A percentile compares a stretch with the other conserved stretches of the same genome.
phyloP scores from a whole-genome alignment of 2,888 invertebrate genomes.

The Drosophila suboccidentalis region DNA sequence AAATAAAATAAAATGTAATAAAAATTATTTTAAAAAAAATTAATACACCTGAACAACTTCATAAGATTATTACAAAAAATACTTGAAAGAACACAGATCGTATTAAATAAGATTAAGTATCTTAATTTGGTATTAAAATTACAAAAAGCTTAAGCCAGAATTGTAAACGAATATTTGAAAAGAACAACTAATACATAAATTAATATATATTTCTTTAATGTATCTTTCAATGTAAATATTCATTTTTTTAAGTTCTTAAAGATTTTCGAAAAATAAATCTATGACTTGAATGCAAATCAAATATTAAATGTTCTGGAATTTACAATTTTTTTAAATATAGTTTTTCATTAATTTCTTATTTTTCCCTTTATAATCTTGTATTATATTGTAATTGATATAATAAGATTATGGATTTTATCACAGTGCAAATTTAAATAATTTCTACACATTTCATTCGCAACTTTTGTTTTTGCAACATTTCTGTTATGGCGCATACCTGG shows the following conservation, averaged over 20 bases:
- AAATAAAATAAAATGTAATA: constrained; percentile 14
- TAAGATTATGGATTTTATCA: neutral
- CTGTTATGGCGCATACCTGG: constrained; percentile 32
- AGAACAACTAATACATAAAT: neutral
- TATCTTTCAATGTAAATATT: no score
- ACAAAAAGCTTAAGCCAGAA: neutral
- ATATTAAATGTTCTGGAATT: no score
- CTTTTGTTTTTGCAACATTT: constrained; percentile 26
- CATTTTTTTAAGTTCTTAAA: no score
- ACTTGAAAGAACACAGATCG: neutral
- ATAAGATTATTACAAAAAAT: constrained; percentile 1
- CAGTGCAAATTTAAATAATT: no score
- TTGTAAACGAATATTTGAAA: neutral
- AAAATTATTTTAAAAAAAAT: neutral
- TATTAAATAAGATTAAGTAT: neutral
- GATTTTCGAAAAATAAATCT: no score
- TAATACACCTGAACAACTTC: constrained; percentile 3
- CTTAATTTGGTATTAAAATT: neutral
- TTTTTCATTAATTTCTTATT: neutral
- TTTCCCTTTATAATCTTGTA: neutral
- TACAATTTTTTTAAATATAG: no score
- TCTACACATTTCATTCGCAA: neutral
- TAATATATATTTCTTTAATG: neutral
- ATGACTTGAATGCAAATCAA: neutral
- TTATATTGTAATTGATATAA: neutral